A percentile compares a stretch with the other conserved stretches of the same genome.
These are phyloP conservation scores for Quadriops clusia DNA, from an alignment of 2,888 invertebrate genomes.

Conservation along the genomic window DNA sequence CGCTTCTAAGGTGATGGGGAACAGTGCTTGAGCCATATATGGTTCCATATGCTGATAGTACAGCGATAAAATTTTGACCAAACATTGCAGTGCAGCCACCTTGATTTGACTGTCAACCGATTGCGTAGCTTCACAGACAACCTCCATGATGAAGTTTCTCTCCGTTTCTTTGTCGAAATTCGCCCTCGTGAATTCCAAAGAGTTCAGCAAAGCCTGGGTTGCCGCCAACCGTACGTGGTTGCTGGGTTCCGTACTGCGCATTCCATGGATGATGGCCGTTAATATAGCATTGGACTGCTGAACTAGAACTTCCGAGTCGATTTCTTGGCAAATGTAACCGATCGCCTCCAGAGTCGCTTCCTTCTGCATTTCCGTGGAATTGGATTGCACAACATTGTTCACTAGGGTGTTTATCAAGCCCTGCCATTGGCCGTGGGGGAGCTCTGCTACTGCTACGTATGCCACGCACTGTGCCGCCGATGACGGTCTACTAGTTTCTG, in stretches of 20 bases:
- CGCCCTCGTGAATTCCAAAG: conserved; percentile 94
- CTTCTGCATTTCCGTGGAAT: conserved; percentile 85
- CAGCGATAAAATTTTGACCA: conserved; percentile 93
- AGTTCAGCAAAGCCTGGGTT: conserved; percentile 91
- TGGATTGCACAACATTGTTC: conserved; percentile 76
- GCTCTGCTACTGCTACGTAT: conserved; percentile 92
- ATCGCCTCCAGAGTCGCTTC: conserved; percentile 97
- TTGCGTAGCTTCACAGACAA: conserved; percentile 97
- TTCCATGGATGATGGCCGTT: conserved; percentile 97
- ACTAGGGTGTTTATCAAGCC: conserved; percentile 80
- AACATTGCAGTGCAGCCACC: conserved; percentile 94
- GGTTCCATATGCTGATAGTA: conserved; percentile 99
- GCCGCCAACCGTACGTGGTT: conserved; percentile 92
- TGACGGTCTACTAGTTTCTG: conserved; percentile 89
- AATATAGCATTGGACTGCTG: conserved; percentile 91
- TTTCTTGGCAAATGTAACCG: conserved; percentile 98
- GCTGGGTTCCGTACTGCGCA: conserved; percentile 89
- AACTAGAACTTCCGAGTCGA: conserved; percentile 84
- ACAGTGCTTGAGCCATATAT: conserved; percentile 96
- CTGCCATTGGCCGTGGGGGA: conserved; percentile 86
- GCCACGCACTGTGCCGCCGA: conserved; percentile 99
- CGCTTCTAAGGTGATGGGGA: conserved; percentile 95
- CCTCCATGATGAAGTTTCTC: conserved; percentile 97
- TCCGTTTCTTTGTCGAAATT: conserved; percentile 98
- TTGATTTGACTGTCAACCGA: conserved; percentile 81